A percentile compares a stretch with the other conserved stretches of the same genome.
Conservation (phyloP, 1,140 invertebrate species). For the Panagrolaimus sp. region DNA sequence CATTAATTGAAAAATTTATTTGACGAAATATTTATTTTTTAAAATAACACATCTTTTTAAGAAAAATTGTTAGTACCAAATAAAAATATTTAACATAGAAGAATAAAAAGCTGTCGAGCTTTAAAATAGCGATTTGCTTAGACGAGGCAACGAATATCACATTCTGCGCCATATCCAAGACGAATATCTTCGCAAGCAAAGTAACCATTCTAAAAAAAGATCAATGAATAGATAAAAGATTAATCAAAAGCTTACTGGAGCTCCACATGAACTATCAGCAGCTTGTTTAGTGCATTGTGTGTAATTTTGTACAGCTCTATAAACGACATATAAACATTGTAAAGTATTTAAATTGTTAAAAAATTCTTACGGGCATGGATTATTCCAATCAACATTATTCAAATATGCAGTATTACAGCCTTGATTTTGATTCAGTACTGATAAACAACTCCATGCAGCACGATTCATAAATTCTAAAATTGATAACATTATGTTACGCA, state of each 20-base stretch:
- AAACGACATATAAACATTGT: not conserved
- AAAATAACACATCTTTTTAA: no score
- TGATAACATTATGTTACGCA: not conserved
- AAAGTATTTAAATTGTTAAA: not conserved
- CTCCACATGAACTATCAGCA: not conserved
- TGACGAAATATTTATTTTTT: no score
- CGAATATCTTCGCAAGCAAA: not conserved
- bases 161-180: not conserved
- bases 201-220: not conserved
- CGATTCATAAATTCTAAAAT: not conserved
- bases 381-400: not conserved
- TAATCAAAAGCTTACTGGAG: not conserved
- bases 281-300: not conserved
- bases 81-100: no score
- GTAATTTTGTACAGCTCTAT: not conserved
- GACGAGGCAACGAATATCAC: not conserved
- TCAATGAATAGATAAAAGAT: not conserved
- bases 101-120: no score
- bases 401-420: not conserved
- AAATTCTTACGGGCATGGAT: conserved; percentile 3
- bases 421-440: not conserved
- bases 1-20: no score
- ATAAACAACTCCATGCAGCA: not conserved
- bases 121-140: not conserved
- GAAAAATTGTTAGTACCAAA: no score